Evolutionary conservation across 2,888 invertebrate species (phyloP).

Genomic region (Cryptocephalus primarius): DNA sequence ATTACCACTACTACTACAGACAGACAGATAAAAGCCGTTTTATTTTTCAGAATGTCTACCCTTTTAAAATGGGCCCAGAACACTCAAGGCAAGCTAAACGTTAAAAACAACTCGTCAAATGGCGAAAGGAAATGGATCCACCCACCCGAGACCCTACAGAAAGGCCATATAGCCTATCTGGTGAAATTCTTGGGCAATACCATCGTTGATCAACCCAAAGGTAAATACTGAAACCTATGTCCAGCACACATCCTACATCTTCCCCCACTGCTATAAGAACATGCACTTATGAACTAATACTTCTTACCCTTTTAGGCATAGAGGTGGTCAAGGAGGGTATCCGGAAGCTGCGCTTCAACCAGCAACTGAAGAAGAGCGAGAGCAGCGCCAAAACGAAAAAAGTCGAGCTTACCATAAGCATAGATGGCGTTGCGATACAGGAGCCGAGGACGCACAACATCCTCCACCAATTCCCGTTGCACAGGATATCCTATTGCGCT

Average conservation of each 20-base stretch:
- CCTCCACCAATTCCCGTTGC: constrained; percentile 89
- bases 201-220: constrained; percentile 92
- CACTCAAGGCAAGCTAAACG: constrained; percentile 34
- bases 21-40: too few species aligned
- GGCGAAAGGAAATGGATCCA: constrained; percentile 74
- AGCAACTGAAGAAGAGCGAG: constrained; percentile 83
- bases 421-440: constrained; percentile 90
- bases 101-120: constrained; percentile 27
- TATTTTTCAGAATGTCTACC: constrained; percentile 33
- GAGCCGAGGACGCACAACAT: constrained; percentile 68
- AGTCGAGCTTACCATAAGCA: constrained; percentile 92
- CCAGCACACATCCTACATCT: too few species aligned
- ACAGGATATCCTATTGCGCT: constrained; percentile 97
- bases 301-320: constrained; percentile 46
- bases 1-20: too few species aligned
- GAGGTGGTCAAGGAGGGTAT: constrained; percentile 97
- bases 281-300: too few species aligned
- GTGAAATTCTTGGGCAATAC: constrained; percentile 96
- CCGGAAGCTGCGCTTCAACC: constrained; percentile 86
- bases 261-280: too few species aligned
- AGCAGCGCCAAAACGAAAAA: constrained; percentile 84
- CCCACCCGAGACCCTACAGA: constrained; percentile 83
- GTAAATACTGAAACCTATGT: constrained; percentile 14
- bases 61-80: constrained; percentile 39
- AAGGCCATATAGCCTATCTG: constrained; percentile 93